Percentiles rank a stretch among this genome's conserved stretches.
Evolutionary conservation across 2,888 invertebrate genomes (phyloP).

Genomic region (Tachystola acroxantha): DNA sequence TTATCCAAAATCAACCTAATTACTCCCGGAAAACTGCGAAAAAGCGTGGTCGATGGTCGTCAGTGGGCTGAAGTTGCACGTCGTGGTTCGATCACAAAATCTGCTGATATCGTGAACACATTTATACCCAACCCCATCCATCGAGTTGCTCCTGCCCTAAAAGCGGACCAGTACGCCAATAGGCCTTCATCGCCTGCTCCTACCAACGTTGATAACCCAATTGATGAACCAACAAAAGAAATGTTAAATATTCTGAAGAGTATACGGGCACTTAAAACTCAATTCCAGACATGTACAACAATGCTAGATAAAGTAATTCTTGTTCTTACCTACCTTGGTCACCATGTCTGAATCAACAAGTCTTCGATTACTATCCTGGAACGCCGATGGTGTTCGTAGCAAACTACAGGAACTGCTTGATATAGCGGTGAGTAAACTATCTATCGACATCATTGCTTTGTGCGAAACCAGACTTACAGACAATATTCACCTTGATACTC

Average conservation of each 20-base stretch:
- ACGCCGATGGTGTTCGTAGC: background rate
- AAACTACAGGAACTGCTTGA: background rate
- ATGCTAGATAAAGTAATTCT: background rate
- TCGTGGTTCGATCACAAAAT: too few species aligned
- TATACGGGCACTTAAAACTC: background rate
- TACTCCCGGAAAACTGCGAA: too few species aligned
- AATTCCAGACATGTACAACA: background rate
- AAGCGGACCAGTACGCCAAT: background rate
- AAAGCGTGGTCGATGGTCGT: too few species aligned
- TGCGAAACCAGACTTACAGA: slow-evolving; percentile 6
- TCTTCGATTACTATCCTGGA: background rate
- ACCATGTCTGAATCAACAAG: background rate
- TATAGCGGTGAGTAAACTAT: slow-evolving; percentile 2
- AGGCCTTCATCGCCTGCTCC: background rate
- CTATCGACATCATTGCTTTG: slow-evolving; percentile 7
- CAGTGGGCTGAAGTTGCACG: too few species aligned
- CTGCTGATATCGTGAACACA: too few species aligned
- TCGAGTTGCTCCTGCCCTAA: background rate
- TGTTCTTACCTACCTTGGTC: background rate
- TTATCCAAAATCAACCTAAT: too few species aligned
- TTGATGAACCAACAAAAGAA: background rate
- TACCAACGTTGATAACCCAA: background rate
- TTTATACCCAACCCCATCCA: background rate
- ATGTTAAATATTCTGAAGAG: background rate
- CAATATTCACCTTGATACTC: background rate